Evolutionary conservation across 2,797 vertebrate genomes (phyloP), one percentile per base, ranked within the genome.

Genomic region (Halcyon smyrnensis): DNA sequence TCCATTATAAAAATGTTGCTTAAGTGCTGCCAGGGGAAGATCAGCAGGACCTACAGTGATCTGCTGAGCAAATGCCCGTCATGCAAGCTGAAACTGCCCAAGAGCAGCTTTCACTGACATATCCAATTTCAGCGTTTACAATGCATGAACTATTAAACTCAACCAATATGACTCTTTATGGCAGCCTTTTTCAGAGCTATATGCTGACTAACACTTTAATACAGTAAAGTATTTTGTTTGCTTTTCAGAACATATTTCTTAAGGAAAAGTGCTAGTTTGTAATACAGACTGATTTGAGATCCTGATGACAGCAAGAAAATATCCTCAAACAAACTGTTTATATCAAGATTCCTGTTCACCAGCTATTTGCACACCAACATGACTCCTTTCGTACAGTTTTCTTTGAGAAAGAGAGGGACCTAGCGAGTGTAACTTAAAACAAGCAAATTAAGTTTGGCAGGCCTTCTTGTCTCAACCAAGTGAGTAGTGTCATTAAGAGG

Each of bases 51-150:
- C 85, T 79, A 7, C 4, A 56, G 75, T 48, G 83, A 95, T 90
- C 70, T 95, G 85, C 87, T 84, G 92, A 94, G 94, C 34, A 94
- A 95, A 95, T 71, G 82, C 71, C 9, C 17, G 77, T 81, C 93
- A 87, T 93, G 92, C 62, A 70, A 92, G 79, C 84, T 80, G 63
- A 94, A 94, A 87, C 64, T 96, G 94, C 96, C 93, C 87, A 87
- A 90, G 86, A 95, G 95, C 93, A 91, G 93, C 87, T 94, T 95
- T 85, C 81, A 83, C 68, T 95, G 92, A 86, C 94, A 89, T 51
- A 94, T 89, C 93, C 93, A 94, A 96, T 97, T 97, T 95, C 89
- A 83, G 93, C 3, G 0, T 94, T 97, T 92, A 95, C 87, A 96
- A 87, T 56, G 89, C 95, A 96, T 76, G 88, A 95, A 87, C 95